phyloP scores from a whole-genome alignment of 2,797 vertebrate genomes.

The Arrhamphus sclerolepis region DNA sequence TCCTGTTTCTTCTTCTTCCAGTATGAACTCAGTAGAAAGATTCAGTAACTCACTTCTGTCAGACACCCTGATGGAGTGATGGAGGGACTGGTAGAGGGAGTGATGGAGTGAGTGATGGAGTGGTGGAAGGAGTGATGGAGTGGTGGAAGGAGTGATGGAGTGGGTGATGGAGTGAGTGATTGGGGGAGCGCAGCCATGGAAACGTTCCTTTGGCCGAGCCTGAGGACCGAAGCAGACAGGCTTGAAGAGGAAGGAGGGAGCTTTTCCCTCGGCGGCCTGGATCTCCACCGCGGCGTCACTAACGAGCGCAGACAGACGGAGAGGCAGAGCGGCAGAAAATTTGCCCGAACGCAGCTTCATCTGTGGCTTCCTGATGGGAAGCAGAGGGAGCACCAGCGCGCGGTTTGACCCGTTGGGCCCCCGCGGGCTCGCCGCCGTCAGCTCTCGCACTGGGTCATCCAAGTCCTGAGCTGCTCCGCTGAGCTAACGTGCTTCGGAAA shows the following conservation, averaged over 20 bases:
- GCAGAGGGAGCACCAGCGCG: conserved; percentile 65
- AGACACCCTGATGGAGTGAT: no score
- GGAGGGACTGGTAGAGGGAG: no score
- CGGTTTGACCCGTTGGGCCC: conserved; percentile 59
- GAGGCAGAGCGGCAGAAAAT: conserved; percentile 80
- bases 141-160: no score
- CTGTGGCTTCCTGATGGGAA: conserved; percentile 76
- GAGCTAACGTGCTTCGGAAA: conserved; percentile 59
- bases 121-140: no score
- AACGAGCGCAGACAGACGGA: conserved; percentile 77
- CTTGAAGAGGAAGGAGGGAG: conserved; percentile 43
- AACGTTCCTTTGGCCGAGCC: conserved; percentile 23
- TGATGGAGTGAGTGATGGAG: no score
- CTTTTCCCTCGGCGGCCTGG: conserved; percentile 48
- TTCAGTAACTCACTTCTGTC: no score
- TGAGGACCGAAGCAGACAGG: conserved; percentile 47
- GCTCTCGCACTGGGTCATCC: conserved; percentile 53
- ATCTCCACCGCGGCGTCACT: conserved; percentile 64
- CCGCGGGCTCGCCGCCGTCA: conserved; percentile 45
- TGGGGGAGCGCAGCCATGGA: no score
- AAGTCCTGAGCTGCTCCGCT: conserved; percentile 54
- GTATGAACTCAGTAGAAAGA: no score
- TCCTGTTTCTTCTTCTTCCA: no score
- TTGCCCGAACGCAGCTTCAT: conserved; percentile 77
- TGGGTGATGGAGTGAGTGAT: no score